Conservation (phyloP, 2,888 invertebrate species). For the Oxyscelio sp. region DNA sequence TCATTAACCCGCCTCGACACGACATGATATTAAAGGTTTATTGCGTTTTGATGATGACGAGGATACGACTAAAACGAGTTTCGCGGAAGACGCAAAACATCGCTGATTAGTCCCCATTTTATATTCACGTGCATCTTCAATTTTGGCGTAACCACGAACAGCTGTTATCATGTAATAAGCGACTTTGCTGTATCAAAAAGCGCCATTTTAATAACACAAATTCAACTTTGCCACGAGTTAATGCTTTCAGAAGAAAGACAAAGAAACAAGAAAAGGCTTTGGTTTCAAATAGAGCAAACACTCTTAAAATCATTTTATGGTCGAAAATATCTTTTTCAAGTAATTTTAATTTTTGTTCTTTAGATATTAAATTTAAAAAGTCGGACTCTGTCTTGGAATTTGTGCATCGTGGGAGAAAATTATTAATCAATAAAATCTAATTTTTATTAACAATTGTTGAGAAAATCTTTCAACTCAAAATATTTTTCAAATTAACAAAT, state of each 20-base stretch:
- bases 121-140: slow-evolving; percentile 49
- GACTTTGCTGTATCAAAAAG: slow-evolving; percentile 22
- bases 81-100: slow-evolving; percentile 54
- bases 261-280: not conserved
- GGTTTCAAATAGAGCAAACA: no score
- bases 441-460: no score
- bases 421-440: no score
- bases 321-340: no score
- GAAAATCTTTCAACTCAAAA: no score
- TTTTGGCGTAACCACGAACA: slow-evolving; percentile 32
- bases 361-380: no score
- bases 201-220: slow-evolving; percentile 30
- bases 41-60: slow-evolving; percentile 71
- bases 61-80: slow-evolving; percentile 59
- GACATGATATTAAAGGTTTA: slow-evolving; percentile 70
- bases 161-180: slow-evolving; percentile 43
- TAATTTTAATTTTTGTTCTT: no score
- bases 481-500: no score
- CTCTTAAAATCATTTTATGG: no score
- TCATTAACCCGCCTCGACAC: slow-evolving; percentile 66
- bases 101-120: slow-evolving; percentile 36
- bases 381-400: no score
- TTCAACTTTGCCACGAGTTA: not conserved
- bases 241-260: not conserved
- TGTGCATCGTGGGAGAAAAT: no score